phyloP scores from a whole-genome alignment of 2,113 vertebrate genomes.

The Genyomyrus donnyi region DNA sequence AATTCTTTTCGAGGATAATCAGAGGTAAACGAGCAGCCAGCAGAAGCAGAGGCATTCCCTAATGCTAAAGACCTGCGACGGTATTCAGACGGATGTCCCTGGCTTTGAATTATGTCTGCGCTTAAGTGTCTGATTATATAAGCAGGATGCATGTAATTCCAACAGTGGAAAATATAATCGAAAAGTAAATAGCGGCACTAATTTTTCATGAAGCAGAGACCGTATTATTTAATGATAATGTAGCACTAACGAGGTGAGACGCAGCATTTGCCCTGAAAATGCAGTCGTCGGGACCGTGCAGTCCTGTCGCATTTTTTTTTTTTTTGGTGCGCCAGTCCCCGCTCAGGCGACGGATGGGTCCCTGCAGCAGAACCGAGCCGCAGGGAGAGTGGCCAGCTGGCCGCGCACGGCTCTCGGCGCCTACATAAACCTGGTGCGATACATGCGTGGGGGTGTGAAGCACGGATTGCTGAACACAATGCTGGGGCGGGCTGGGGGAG shows the following conservation, averaged over 20 bases:
- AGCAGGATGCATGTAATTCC: constrained; percentile 1
- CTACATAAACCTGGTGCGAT: background rate
- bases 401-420: background rate
- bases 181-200: background rate
- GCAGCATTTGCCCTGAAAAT: background rate
- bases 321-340: background rate
- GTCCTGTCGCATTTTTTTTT: background rate
- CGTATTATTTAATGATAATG: background rate
- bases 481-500: background rate
- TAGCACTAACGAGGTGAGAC: background rate
- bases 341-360: background rate
- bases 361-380: background rate
- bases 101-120: background rate
- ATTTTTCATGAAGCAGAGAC: background rate
- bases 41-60: background rate
- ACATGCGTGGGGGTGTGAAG: background rate
- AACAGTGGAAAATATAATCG: constrained; percentile 1
- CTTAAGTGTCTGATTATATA: background rate
- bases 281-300: background rate
- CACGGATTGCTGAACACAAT: constrained; percentile 3
- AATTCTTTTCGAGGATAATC: background rate
- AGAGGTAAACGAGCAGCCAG: background rate
- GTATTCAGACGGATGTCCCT: background rate
- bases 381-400: background rate
- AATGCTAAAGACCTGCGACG: background rate